Conservation (phyloP, 2,888 invertebrate species). For the Sepiola atlantica region DNA sequence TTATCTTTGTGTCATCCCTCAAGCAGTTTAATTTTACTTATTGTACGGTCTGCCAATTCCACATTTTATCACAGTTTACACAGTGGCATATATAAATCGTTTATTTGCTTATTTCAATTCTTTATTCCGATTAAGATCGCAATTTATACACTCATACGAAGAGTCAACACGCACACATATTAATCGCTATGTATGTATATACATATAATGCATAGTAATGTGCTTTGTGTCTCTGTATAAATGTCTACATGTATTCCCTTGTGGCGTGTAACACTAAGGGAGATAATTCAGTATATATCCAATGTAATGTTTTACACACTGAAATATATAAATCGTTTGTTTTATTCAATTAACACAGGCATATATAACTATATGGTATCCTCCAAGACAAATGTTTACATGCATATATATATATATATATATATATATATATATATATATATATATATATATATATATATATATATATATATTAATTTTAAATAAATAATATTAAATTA, state of each 20-base stretch:
- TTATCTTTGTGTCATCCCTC: not conserved
- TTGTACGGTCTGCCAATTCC: slow-evolving; percentile 10
- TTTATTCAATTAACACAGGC: no score
- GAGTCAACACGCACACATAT: not conserved
- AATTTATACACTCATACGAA: no score
- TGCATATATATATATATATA: not conserved
- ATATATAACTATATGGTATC: no score
- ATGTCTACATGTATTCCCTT: not conserved
- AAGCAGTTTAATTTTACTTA: slow-evolving; percentile 11
- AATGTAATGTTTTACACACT: no score
- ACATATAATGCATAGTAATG: not conserved
- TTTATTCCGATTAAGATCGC: not conserved
- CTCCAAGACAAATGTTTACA: not conserved
- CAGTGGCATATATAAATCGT: not conserved
- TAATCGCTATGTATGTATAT: not conserved
- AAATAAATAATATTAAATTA: no score
- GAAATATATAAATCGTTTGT: no score
- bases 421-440: slow-evolving; percentile 39
- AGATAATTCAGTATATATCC: no score
- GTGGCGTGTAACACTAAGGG: no score
- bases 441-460: not conserved
- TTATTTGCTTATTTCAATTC: not conserved
- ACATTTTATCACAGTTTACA: not conserved
- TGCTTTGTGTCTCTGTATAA: not conserved
- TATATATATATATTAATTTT: not conserved